Base-by-base conservation (phyloP, 92 coral and sea anemone species). In the Porites divaricata region DNA sequence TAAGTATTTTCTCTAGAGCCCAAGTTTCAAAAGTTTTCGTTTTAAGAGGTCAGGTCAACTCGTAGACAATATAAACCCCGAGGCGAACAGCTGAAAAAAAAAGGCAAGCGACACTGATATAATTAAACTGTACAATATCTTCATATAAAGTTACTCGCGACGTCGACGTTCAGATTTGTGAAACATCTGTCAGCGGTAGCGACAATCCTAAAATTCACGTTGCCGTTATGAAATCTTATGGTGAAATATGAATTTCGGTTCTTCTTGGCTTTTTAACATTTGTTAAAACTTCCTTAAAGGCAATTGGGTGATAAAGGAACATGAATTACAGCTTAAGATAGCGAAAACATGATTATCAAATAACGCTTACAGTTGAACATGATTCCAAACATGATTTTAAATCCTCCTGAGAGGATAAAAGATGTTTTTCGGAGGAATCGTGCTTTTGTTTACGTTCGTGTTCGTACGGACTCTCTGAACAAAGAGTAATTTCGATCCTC, bases 381-480 rank as follows among this genome's bases (percentile, higher is more conserved):
- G 41, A 48, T 22, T 12, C 10, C 0, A 15, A 63, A 64, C 12
- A 48, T 63, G 48, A 63, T 20, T 23, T 67, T 35, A 6, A 35
- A 35, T 76, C 81, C 81, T 56, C 48, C 41, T 2, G 70, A n/a
- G 71, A 77, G 63, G 26, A 59, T 2, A n/a, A 20, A 2, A 77
- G 45, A 63, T 62, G 28, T 62, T 63, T 28, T 1, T 63, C 5
- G 5, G 48, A 58, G 45, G 35, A 77, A 17, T 20, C 2, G 9
- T 53, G 15, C 0, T 53, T 53, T 53, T 53, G 22, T 15, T 17
- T 9, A 6, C 57, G 22, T 35, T 9, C 63, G 8, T 5, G 9
- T 59, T 76, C 5, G 4, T 56, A n/a, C 9, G 48, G 13, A 62
- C 54, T 22, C 28, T 4, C 7, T 8, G 8, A 21, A 64, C 26